Base-by-base conservation (phyloP, 2,797 vertebrate genomes). In the Phrynocephalus guinanensis region DNA sequence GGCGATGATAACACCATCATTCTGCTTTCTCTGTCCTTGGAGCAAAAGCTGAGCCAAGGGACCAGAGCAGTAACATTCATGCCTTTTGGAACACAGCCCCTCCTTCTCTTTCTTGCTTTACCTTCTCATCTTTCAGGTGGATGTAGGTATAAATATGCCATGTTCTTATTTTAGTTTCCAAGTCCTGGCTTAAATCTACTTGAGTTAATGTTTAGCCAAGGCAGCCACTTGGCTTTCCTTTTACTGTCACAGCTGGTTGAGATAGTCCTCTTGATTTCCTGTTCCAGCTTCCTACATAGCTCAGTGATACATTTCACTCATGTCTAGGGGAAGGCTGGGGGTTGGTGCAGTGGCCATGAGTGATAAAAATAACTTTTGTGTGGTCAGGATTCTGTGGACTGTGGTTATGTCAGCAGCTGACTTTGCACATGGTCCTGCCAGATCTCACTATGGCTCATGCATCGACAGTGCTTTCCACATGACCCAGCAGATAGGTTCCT, bases 61-160 rank as follows among this genome's bases (percentile, higher is more conserved):
- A 70, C n/a, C 82, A 50, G 26, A 83, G 11, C 63, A 79, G 76
- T 52, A 13, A 63, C 48, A n/a, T 0, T 0, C 71, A 2, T 56
- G 30, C 66, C 71, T 63, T 28, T 44, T 52, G 73, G 67, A 84
- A 76, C 1, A 52, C 1, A 26, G 7, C 50, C 52, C 10, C 3
- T 26, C 13, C 33, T 13, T 33, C 11, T 13, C 70, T 16, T 83
- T 77, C 70, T 72, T 28, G 38, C 26, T 38, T n/a, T 26, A 76
- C 48, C 48, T 75, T 88, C 87, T 88, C 87, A 85, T 68, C 87
- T 88, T 85, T 88, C 87, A 85, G 84, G 71, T 76, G 48, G 77
- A 85, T 26, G 22, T 9, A 11, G 63, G 82, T 82, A 85, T 82
- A 83, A 77, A 70, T 85, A 76, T 88, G 63, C 85, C 71, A 56